phyloP scores from a whole-genome alignment of 1,140 invertebrate species.

The Drosophila tristis region DNA sequence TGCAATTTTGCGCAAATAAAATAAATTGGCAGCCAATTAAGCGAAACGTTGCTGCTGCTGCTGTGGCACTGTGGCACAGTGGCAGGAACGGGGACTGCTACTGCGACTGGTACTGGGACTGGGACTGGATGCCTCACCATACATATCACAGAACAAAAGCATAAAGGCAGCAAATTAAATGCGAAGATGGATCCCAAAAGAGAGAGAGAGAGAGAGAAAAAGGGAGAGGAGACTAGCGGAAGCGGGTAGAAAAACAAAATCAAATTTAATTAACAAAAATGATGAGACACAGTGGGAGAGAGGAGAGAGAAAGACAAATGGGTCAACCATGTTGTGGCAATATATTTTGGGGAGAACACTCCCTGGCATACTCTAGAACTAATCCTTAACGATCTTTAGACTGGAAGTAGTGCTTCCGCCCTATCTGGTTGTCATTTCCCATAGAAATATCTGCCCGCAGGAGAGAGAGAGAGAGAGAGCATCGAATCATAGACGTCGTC shows the following conservation, averaged over 20 bases:
- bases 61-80: too few species aligned
- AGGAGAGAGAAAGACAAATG: neutral
- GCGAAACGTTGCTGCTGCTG: conserved; percentile 48
- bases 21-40: conserved; percentile 83
- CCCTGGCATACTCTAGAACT: too few species aligned
- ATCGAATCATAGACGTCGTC: too few species aligned
- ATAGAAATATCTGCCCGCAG: too few species aligned
- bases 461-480: too few species aligned
- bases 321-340: conserved; percentile 13
- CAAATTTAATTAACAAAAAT: conserved; percentile 69
- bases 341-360: too few species aligned
- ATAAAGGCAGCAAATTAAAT: conserved; percentile 80
- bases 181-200: conserved; percentile 28
- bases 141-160: conserved; percentile 76
- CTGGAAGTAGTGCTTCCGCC: too few species aligned
- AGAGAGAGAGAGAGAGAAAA: conserved; percentile 8
- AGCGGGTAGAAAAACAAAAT: conserved; percentile 48
- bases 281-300: neutral
- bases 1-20: conserved; percentile 82
- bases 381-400: too few species aligned
- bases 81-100: too few species aligned
- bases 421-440: too few species aligned
- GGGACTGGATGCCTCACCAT: conserved; percentile 8
- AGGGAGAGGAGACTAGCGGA: conserved; percentile 41
- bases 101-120: too few species aligned